phyloP scores from a whole-genome alignment of 2,797 vertebrate species.

The Acanthiza pusilla region DNA sequence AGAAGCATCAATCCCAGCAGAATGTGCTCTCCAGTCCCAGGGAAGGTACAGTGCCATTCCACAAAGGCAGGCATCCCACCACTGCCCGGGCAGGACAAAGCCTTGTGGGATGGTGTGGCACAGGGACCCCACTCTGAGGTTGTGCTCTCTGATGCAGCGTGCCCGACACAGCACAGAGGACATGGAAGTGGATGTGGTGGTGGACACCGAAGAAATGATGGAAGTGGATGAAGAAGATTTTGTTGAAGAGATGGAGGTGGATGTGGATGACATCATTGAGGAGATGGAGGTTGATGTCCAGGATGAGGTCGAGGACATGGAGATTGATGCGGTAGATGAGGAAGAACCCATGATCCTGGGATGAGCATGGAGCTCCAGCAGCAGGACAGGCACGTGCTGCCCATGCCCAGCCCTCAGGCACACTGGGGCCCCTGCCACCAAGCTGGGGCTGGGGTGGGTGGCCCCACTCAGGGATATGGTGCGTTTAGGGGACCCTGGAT shows the following conservation, averaged over 20 bases:
- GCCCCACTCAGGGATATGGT: too few relatives aligned
- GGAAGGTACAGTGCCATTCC: background rate
- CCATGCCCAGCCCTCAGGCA: background rate
- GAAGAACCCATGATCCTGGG: background rate
- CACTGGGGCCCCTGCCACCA: background rate
- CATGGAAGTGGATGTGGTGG: rapidly evolving
- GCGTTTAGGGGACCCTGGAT: background rate
- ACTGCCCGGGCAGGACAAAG: background rate
- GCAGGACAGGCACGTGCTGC: background rate
- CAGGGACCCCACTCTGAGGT: background rate
- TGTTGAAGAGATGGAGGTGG: rapidly evolving
- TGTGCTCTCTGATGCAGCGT: background rate
- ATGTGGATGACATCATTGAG: rapidly evolving
- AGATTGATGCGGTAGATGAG: background rate
- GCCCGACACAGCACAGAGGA: rapidly evolving
- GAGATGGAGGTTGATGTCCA: rapidly evolving
- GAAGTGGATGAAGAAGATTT: rapidly evolving
- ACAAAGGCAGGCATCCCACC: background rate
- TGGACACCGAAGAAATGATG: rapidly evolving
- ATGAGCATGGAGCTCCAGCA: too few relatives aligned
- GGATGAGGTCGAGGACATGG: rapidly evolving
- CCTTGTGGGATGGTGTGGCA: background rate
- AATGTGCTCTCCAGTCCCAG: background rate
- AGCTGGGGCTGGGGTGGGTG: background rate
- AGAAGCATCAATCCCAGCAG: background rate